Evolutionary conservation across 2,888 invertebrate species (phyloP), one percentile per base, ranked within the genome.

Genomic region (Malacosoma neustria): DNA sequence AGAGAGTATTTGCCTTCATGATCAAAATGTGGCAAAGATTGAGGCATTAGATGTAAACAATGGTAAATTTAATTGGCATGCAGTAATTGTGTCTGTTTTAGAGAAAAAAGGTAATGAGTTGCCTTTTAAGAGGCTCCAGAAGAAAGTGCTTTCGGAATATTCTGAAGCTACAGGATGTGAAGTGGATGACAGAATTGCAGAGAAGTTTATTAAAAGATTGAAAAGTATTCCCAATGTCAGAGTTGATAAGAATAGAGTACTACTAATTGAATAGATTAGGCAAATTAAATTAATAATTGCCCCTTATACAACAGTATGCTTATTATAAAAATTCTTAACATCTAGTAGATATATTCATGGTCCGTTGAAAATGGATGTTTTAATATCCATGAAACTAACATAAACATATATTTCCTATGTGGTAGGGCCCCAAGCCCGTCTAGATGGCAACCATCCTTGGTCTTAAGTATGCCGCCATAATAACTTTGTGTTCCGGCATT

Each of bases 161-260:
- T 62, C 79, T 29, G 81, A 84, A 52, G 72, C 76, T 14, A 87
- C 87, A 12, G 76, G 85, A 1, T 56, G 70, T 32, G 88, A 88
- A 35, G 72, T 88, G 3, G 77, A 88, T 41, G 90, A 90, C 45
- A 91, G 92, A 58, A 88, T 91, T 51, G 75, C 88, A 35, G 89
- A 90, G 48, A 92, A 92, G 60, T 91, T 93, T 58, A 88, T 89
- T 29, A 94, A 93, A 55, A 91, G 91, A 58, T 57, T 94, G 11
- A 89, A 87, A 41, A 92, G 92, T 70, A 87, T 89, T 14, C 75
- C 88, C n/a, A 88, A 88, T 55, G 73, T 93, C 33, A 73, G 82
- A 51, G 76, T 93, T 37, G 86, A 87, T 35, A 89, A 91, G 49
- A 89, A 91, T 54, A 82, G 87, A 64, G 90, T 90, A n/a, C 49